Conservation (phyloP, 2,888 invertebrate genomes). For the Electrophaes corylata region DNA sequence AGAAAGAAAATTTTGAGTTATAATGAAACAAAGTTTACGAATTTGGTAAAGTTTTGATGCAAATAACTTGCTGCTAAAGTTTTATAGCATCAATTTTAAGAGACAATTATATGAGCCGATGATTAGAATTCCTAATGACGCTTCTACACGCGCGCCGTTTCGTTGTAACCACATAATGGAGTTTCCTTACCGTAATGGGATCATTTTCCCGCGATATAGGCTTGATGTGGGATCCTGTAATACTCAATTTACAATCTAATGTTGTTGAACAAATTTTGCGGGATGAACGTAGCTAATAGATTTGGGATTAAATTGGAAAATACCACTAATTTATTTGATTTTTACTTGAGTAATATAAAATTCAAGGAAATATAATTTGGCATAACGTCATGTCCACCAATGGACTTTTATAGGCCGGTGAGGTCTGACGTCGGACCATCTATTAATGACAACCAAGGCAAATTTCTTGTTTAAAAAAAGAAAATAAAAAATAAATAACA, state of each 20-base stretch:
- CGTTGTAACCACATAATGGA: conserved; percentile 73
- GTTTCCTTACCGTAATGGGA: conserved; percentile 70
- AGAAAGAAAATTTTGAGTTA: too few species aligned
- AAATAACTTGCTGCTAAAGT: conserved; percentile 3
- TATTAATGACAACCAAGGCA: not conserved
- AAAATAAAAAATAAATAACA: too few species aligned
- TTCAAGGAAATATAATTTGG: too few species aligned
- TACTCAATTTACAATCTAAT: conserved; percentile 46
- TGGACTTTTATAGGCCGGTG: too few species aligned
- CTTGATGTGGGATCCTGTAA: conserved; percentile 51
- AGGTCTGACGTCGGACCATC: too few species aligned
- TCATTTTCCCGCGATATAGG: conserved; percentile 68
- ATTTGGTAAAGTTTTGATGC: not conserved
- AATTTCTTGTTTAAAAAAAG: not conserved
- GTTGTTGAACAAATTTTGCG: conserved; percentile 31
- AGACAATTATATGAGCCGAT: conserved; percentile 41
- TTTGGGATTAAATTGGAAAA: conserved; percentile 13
- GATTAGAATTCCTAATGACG: conserved; percentile 60
- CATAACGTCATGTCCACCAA: too few species aligned
- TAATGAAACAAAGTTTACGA: not conserved
- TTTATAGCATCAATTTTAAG: conserved; percentile 12
- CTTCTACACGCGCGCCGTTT: conserved; percentile 64
- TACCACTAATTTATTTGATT: not conserved
- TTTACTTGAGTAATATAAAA: not conserved
- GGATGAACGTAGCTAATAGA: conserved; percentile 19